Base-by-base conservation (phyloP, 2,888 invertebrate species). In the Trachelus stipa region DNA sequence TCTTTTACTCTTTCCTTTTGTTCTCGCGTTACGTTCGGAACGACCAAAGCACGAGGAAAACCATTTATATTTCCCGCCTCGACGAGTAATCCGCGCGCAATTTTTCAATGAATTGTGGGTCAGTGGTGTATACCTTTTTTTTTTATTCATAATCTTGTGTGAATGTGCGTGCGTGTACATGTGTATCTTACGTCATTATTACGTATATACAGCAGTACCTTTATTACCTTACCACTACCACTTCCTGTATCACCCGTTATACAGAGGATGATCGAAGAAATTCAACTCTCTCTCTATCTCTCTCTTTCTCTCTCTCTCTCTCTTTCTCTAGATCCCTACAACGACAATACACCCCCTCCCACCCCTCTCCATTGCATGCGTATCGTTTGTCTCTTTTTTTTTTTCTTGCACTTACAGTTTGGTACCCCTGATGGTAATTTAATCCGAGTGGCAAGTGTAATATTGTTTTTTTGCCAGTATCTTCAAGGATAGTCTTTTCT, bases 381-480 rank as follows among this genome's bases (percentile, higher is more conserved):
- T 88, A 88, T 86, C 84, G 85, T 88, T 86, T 88, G 86, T 88
- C 88, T 84, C 82, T 78, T 86, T 88, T 86, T 88, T 86, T 89
- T 87, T 84, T 82, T 77, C 78, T 86, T 86, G 84, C 85, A 81
- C 75, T 82, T 80, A 83, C 79, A 76, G 83, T 83, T 84, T 84
- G 83, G 84, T 87, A 81, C 82, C 79, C 75, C 79, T 79, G 83
- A 80, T 80, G 84, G 84, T 78, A 81, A 76, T 82, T 77, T 81
- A 81, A 15, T 81, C 84, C 83, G 73, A 79, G 80, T 71, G 69
- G 73, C 73, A 71, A 73, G 71, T 35, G 73, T 77, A 76, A 34
- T 71, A 73, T 33, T 37, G 68, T 69, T 73, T 12, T 69, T 69
- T n/a, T 6, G 15, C 15, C 68, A 31, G 23, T 1, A 31, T 68